Base-by-base conservation (phyloP, 1,140 invertebrate genomes). In the Phymorhynchus buccinoides region DNA sequence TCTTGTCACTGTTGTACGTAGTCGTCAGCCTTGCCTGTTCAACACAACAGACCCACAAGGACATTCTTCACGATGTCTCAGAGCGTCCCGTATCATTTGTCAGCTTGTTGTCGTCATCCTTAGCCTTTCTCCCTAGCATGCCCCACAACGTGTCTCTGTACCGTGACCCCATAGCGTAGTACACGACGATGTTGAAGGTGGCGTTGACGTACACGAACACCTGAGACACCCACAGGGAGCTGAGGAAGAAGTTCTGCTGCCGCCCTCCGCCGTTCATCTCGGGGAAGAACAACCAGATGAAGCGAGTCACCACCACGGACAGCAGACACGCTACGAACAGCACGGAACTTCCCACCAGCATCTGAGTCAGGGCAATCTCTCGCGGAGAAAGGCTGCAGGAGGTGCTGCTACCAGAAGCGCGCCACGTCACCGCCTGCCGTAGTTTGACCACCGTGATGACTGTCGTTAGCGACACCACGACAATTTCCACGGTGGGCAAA, bases 331-430 rank as follows among this genome's bases (percentile, higher is more conserved):
- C 22, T 22, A 80, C 48, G 41, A 80, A 80, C 4, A 80, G 0
- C 6, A 80, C n/a, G 9, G 78, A 80, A 14, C 22, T 80, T 22
- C 37, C 27, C 12, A 80, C 42, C 39, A 80, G 78, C 78, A 80
- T 80, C 42, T 80, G 42, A 22, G 78, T 80, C 39, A 80, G 30
- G 0, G 78, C 41, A 30, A 44, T 27, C 42, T 80, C 78, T 3
- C 66, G 66, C 9, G 66, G 66, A 22, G 66, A 71, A n/a, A 71
- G 16, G 9, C 22, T 27, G 30, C 12, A 71, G 12, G 66, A 71
- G 0, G 66, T n/a, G 9, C 2, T n/a, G n/a, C n/a, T n/a, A n/a
- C n/a, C n/a, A n/a, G n/a, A n/a, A n/a, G 66, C 12, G 9, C 66
- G 12, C 32, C 66, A 30, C 27, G 66, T 71, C 12, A 71, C 66